Percentiles rank a stretch among this genome's conserved stretches.
These are phyloP conservation scores for Dasypolia templi DNA, from an alignment of 2,888 invertebrate genomes.

Conservation along the genomic window DNA sequence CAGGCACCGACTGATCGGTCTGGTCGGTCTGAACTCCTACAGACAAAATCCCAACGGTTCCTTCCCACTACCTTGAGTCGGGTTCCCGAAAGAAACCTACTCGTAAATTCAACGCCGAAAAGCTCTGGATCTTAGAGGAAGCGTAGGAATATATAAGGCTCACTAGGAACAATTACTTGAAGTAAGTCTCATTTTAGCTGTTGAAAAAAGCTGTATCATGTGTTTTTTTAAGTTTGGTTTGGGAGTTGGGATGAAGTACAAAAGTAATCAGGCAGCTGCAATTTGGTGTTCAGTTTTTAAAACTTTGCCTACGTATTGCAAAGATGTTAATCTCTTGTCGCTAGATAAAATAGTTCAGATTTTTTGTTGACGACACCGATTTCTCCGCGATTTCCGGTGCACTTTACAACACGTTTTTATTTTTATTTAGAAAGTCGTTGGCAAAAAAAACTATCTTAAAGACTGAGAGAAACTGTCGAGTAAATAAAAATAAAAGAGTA, in stretches of 20 bases:
- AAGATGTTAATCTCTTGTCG: neutral
- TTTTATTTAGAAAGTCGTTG: too few relatives aligned
- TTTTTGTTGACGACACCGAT: neutral
- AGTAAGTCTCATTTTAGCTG: neutral
- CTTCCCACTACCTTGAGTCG: neutral
- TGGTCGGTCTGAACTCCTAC: neutral
- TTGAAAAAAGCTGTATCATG: neutral
- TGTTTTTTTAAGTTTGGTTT: neutral
- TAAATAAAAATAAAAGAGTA: too few relatives aligned
- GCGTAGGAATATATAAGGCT: neutral
- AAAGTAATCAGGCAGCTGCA: too few relatives aligned
- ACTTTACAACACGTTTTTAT: constrained; percentile 10
- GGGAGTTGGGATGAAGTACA: neutral
- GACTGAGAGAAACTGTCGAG: too few relatives aligned
- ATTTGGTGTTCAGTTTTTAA: neutral
- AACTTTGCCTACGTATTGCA: neutral
- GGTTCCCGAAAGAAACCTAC: too few relatives aligned
- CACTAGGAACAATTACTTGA: neutral
- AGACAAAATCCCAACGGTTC: neutral
- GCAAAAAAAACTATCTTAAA: too few relatives aligned
- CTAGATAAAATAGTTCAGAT: neutral
- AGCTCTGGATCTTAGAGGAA: too few relatives aligned
- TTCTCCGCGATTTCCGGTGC: constrained; percentile 1
- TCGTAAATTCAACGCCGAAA: too few relatives aligned
- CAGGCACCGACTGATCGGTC: neutral